Evolutionary conservation across 2,888 invertebrate species (phyloP).

Genomic region (Chloroclystis v-ata): DNA sequence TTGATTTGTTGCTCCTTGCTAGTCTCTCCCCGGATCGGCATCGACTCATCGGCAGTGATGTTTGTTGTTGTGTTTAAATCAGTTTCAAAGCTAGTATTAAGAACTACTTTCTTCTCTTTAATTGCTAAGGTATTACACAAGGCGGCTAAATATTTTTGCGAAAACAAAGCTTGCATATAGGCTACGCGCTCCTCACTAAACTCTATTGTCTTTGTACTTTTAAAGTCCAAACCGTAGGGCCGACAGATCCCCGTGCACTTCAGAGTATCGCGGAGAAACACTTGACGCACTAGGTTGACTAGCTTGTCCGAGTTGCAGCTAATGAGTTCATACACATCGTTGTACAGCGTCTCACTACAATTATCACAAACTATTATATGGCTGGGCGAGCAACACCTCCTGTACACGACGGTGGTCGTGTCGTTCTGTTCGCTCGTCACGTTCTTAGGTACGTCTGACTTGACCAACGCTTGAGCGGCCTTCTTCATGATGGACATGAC

Average conservation of each 20-base stretch:
- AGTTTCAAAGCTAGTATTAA: slow-evolving; percentile 80
- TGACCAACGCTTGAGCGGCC: slow-evolving; percentile 90
- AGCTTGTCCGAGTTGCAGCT: slow-evolving; percentile 83
- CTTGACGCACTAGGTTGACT: slow-evolving; percentile 78
- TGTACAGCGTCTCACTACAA: slow-evolving; percentile 84
- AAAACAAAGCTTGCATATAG: slow-evolving; percentile 81
- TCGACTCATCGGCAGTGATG: slow-evolving; percentile 60
- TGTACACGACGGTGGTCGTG: slow-evolving; percentile 60
- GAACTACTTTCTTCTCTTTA: slow-evolving; percentile 80
- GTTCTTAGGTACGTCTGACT: slow-evolving; percentile 81
- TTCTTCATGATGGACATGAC: slow-evolving; percentile 95
- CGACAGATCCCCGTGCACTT: slow-evolving; percentile 79
- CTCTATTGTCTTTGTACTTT: slow-evolving; percentile 74
- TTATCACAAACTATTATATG: slow-evolving; percentile 85
- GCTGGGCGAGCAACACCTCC: slow-evolving; percentile 84
- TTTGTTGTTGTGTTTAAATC: slow-evolving; percentile 70
- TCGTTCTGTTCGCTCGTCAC: slow-evolving; percentile 72
- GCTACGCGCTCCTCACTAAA: slow-evolving; percentile 72
- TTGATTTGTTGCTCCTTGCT: slow-evolving; percentile 58
- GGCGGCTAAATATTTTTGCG: slow-evolving; percentile 84
- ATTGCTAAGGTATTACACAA: slow-evolving; percentile 87
- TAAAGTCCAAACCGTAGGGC: slow-evolving; percentile 80
- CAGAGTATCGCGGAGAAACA: slow-evolving; percentile 80
- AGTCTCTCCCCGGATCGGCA: slow-evolving; percentile 53
- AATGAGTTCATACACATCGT: slow-evolving; percentile 84